phyloP scores from a whole-genome alignment of 2,797 vertebrate species.

The Anas bahamensis region DNA sequence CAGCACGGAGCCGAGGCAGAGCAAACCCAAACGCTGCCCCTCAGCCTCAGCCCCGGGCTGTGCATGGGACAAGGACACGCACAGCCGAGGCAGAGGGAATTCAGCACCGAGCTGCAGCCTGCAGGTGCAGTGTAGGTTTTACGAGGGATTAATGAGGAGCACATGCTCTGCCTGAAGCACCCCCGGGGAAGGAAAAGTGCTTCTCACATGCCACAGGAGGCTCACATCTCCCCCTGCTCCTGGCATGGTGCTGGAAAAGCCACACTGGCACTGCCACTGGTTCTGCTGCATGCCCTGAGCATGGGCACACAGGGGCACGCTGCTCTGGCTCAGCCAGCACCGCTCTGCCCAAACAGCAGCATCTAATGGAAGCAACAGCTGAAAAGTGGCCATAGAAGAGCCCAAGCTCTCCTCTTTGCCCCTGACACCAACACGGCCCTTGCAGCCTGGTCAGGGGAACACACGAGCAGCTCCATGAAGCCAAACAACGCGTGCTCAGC shows the following conservation, averaged over 20 bases:
- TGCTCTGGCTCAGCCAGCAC: no score
- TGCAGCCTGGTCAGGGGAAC: rapidly evolving
- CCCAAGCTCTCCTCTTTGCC: neutral
- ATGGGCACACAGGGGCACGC: no score
- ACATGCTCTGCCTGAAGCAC: neutral
- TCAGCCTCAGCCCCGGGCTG: neutral
- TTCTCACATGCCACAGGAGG: neutral
- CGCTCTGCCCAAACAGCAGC: neutral
- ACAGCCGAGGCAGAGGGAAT: neutral
- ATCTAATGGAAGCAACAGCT: no score
- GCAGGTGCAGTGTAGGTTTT: neutral
- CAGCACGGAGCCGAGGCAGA: neutral
- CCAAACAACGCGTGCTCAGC: no score
- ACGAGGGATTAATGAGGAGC: neutral
- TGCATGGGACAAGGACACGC: neutral
- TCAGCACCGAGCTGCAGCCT: neutral
- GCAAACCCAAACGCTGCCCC: rapidly evolving
- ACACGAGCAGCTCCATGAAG: neutral
- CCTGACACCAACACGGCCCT: rapidly evolving
- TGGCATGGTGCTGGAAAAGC: no score
- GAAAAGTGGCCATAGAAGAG: neutral
- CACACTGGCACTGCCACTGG: no score
- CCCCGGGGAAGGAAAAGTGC: neutral
- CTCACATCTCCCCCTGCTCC: no score
- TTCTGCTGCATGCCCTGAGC: no score